Conservation (phyloP, 2,113 vertebrate genomes). For the Coturnix japonica region DNA sequence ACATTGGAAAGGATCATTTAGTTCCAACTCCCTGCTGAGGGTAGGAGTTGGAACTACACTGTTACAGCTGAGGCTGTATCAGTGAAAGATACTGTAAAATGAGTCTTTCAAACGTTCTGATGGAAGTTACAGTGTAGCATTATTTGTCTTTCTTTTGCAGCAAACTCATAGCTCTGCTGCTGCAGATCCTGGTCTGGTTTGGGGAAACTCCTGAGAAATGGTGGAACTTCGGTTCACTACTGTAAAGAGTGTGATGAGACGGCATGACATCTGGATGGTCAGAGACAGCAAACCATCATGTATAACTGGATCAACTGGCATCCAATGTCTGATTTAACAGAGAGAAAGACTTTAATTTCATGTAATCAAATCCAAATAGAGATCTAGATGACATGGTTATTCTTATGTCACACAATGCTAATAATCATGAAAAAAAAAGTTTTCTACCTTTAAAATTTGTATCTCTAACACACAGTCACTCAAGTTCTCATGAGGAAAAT, state of each 20-base stretch:
- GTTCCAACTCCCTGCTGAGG: too few species aligned
- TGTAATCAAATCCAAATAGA: not conserved
- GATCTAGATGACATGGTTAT: not conserved
- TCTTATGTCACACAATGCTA: not conserved
- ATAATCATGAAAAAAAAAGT: fast-evolving
- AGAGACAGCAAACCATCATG: not conserved
- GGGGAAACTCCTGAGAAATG: not conserved
- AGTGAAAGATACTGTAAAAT: not conserved
- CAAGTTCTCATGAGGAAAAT: not conserved
- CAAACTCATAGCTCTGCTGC: not conserved
- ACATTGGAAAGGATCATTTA: too few species aligned
- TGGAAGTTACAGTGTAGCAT: not conserved
- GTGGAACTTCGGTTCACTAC: not conserved
- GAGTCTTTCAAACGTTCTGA: not conserved
- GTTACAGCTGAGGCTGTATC: too few species aligned
- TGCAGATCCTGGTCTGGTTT: not conserved
- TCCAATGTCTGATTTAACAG: not conserved
- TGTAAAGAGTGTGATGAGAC: not conserved
- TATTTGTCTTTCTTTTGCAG: not conserved
- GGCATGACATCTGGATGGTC: not conserved
- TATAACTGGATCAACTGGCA: not conserved
- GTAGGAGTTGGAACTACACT: too few species aligned
- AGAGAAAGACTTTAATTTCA: not conserved
- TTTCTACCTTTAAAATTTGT: not conserved
- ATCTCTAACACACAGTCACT: not conserved